These are phyloP conservation scores for Catonia carolina DNA, from an alignment of 2,888 invertebrate genomes.

Conservation along the genomic window DNA sequence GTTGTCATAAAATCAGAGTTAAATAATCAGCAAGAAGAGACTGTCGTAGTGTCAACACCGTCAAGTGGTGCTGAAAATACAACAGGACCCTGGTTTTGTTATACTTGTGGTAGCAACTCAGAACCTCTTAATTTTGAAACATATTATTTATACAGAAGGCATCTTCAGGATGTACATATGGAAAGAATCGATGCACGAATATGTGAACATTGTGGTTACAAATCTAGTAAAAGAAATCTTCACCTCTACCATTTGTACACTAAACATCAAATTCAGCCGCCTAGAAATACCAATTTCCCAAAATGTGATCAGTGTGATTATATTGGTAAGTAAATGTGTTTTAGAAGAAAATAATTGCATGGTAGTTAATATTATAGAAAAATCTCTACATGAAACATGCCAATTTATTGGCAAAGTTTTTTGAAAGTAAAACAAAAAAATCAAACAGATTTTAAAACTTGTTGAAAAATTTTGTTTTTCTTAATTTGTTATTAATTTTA, in stretches of 20 bases:
- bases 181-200: conserved; percentile 68
- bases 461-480: no score
- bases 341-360: no score
- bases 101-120: conserved; percentile 59
- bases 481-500: no score
- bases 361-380: no score
- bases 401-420: no score
- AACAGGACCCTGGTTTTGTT: conserved; percentile 65
- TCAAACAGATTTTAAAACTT: no score
- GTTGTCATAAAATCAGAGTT: conserved; percentile 46
- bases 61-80: conserved; percentile 19
- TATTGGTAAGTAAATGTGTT: conserved; percentile 44
- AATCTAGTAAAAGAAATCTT: conserved; percentile 63
- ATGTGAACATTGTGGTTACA: conserved; percentile 80
- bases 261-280: conserved; percentile 68
- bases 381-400: no score
- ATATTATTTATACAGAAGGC: conserved; percentile 71
- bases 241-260: conserved; percentile 71
- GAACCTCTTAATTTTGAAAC: conserved; percentile 65
- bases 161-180: conserved; percentile 70
- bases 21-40: conserved; percentile 35
- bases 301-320: conserved; percentile 71
- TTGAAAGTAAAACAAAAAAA: no score
- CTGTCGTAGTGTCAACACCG: conserved; percentile 3
- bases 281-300: conserved; percentile 64